Conservation (phyloP, 1,140 invertebrate species). For the Formica exsecta region DNA sequence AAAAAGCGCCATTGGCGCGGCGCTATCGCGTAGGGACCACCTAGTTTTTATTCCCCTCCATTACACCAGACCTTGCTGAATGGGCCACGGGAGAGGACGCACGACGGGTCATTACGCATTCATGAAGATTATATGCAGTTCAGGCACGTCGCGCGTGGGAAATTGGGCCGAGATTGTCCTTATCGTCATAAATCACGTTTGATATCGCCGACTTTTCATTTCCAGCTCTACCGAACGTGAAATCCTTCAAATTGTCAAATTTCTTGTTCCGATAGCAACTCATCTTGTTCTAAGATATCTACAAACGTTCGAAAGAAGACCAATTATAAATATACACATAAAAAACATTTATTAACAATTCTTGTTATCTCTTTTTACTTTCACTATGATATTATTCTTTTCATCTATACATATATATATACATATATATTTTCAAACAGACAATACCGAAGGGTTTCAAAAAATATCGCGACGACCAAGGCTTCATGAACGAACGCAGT, state of each 20-base stretch:
- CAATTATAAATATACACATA: neutral
- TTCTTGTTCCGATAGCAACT: neutral
- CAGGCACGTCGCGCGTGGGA: conserved; percentile 77
- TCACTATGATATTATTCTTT: too few species aligned
- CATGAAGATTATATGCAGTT: conserved; percentile 82
- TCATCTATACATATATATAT: too few species aligned
- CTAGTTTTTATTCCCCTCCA: conserved; percentile 70
- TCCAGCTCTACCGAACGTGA: neutral
- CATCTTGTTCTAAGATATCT: neutral
- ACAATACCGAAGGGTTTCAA: conserved; percentile 88
- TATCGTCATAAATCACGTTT: conserved; percentile 79
- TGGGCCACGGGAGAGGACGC: conserved; percentile 57
- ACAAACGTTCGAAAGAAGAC: neutral
- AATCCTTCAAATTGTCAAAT: neutral
- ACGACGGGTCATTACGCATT: conserved; percentile 78
- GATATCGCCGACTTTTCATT: conserved; percentile 73
- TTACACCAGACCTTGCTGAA: conserved; percentile 68
- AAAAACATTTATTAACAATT: neutral
- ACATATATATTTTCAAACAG: conserved; percentile 76
- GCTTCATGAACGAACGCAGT: neutral
- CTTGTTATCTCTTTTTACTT: too few species aligned
- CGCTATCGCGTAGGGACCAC: conserved; percentile 26
- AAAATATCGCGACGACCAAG: conserved; percentile 78
- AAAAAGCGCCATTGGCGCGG: conserved; percentile 45
- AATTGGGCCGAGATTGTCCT: conserved; percentile 81